Evolutionary conservation across 2,113 vertebrate species (phyloP).

Genomic region (Dryoscopus gambensis): DNA sequence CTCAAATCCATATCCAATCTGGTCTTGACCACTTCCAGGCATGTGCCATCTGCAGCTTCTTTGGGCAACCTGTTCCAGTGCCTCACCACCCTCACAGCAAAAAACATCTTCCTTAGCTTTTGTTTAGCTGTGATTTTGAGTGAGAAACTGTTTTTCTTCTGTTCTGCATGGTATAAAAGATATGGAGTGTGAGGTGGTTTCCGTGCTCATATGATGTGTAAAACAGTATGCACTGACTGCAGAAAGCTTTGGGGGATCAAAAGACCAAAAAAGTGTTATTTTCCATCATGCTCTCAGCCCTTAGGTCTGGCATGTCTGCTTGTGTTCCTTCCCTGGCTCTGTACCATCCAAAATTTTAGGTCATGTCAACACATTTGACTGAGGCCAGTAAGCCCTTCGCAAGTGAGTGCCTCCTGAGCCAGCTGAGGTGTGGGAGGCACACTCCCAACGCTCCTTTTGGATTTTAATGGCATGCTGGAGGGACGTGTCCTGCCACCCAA

Average conservation of each 20-base stretch:
- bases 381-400: neutral
- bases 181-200: neutral
- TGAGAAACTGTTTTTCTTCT: neutral
- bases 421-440: neutral
- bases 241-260: neutral
- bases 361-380: neutral
- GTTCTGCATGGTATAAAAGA: neutral
- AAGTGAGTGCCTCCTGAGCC: neutral
- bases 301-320: neutral
- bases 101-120: neutral
- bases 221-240: neutral
- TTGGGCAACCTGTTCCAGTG: neutral
- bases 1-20: neutral
- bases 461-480: neutral
- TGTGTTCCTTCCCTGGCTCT: neutral
- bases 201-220: rapidly evolving
- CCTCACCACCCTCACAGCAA: neutral
- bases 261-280: neutral
- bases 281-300: rapidly evolving
- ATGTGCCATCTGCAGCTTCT: neutral
- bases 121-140: neutral
- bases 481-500: neutral
- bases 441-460: neutral
- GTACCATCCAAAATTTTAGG: neutral
- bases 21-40: neutral